These are phyloP conservation scores for Arge pagana DNA, from an alignment of 2,888 invertebrate genomes.

Conservation along the genomic window DNA sequence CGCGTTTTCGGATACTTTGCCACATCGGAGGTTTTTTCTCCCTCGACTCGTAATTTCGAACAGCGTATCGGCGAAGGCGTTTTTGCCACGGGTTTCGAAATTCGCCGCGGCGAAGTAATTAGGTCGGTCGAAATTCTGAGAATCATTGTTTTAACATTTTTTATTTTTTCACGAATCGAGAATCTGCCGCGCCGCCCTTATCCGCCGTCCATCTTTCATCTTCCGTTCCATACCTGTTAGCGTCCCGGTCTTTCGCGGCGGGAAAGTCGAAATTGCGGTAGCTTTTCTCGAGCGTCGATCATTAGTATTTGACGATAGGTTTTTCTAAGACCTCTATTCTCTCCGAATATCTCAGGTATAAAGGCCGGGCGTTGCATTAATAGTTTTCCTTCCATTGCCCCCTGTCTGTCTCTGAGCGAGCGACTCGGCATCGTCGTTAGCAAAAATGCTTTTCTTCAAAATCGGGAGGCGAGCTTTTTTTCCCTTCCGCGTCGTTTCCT, in stretches of 20 bases:
- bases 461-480: no score
- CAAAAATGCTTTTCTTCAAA: no score
- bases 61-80: no score
- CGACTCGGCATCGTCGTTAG: no score
- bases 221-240: neutral
- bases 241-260: neutral
- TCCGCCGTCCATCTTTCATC: neutral
- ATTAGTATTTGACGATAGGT: slow-evolving; percentile 18
- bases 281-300: slow-evolving; percentile 17
- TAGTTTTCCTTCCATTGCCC: slow-evolving; percentile 19
- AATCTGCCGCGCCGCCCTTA: neutral
- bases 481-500: no score
- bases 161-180: neutral
- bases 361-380: slow-evolving; percentile 13
- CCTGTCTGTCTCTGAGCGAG: neutral
- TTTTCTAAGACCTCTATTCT: neutral
- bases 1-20: no score
- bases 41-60: no score
- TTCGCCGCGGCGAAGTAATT: slow-evolving; percentile 1
- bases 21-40: no score
- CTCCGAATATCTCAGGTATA: neutral
- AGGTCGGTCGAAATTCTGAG: slow-evolving; percentile 4
- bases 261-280: slow-evolving; percentile 13
- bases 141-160: slow-evolving; percentile 12
- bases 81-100: no score